A percentile compares a stretch with the other conserved stretches of the same genome.
These are phyloP conservation scores for Strigamia transsilvanica DNA, from an alignment of 2,888 invertebrate genomes.

Conservation along the genomic window DNA sequence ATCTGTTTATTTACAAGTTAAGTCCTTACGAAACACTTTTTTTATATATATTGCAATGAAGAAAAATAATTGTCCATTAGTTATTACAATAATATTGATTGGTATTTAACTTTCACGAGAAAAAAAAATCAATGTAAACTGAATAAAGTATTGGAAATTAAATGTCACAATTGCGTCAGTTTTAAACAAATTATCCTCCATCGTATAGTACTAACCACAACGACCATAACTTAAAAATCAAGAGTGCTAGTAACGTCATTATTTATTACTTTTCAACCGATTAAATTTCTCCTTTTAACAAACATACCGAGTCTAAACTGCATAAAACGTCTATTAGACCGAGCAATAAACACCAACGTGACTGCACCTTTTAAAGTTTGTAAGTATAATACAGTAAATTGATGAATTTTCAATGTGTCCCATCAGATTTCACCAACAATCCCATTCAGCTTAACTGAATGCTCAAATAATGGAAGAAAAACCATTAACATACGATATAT, in stretches of 20 bases:
- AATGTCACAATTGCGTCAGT: not conserved
- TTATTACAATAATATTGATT: not conserved
- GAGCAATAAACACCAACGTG: not conserved
- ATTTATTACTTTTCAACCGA: not conserved
- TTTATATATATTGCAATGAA: not conserved
- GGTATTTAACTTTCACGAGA: not conserved
- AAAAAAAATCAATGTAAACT: not conserved
- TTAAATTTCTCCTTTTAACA: not conserved
- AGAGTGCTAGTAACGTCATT: not conserved
- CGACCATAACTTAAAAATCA: conserved; percentile 13
- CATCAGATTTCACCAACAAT: not conserved
- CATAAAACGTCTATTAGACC: not conserved
- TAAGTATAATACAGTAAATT: not conserved
- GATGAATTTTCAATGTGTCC: not conserved
- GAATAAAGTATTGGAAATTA: not conserved
- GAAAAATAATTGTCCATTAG: conserved; percentile 15
- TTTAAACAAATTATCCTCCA: not conserved
- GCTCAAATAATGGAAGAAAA: not conserved
- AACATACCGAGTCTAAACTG: not conserved
- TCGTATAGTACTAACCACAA: not conserved
- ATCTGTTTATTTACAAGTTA: not conserved
- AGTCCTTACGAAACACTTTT: not conserved
- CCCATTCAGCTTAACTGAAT: not conserved
- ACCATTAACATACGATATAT: not conserved
- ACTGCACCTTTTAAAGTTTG: not conserved